Conservation (phyloP, 2,113 vertebrate species). For the Sciurus niger region DNA sequence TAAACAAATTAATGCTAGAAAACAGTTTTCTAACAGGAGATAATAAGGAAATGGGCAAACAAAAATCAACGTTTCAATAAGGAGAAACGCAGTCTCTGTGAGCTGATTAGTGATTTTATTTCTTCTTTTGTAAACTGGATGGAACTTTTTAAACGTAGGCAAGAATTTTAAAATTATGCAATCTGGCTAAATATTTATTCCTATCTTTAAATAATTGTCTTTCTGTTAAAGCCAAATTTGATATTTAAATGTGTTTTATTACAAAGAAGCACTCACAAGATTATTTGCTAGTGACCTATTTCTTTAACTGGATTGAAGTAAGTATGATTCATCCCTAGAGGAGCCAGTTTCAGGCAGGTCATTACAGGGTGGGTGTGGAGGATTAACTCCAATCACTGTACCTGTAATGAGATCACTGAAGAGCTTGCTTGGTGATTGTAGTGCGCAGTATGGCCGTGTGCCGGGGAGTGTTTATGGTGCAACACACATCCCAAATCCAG, state of each 20-base stretch:
- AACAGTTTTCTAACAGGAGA: conserved; percentile 67
- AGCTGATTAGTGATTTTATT: conserved; percentile 32
- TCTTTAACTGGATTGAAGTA: background rate
- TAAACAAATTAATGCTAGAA: conserved; percentile 69
- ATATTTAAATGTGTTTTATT: conserved; percentile 32
- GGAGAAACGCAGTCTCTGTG: conserved; percentile 1
- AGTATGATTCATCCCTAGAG: background rate
- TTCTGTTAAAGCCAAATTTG: background rate
- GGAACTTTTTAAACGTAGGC: conserved; percentile 39
- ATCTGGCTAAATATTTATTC: conserved; percentile 45
- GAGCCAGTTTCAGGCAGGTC: background rate
- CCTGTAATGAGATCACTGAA: background rate
- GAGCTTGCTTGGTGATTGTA: background rate
- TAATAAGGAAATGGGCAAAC: conserved; percentile 76
- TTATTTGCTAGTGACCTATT: conserved; percentile 51
- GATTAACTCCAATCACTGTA: background rate
- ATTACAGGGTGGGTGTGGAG: background rate
- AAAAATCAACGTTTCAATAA: conserved; percentile 62
- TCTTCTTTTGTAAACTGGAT: conserved; percentile 27
- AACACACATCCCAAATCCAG: background rate
- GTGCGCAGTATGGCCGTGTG: no score
- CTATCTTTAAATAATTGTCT: conserved; percentile 34
- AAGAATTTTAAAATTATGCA: conserved; percentile 46
- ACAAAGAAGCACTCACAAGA: background rate
- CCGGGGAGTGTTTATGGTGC: background rate